Evolutionary conservation across 2,888 invertebrate genomes (phyloP).

Genomic region (Mamestra brassicae): DNA sequence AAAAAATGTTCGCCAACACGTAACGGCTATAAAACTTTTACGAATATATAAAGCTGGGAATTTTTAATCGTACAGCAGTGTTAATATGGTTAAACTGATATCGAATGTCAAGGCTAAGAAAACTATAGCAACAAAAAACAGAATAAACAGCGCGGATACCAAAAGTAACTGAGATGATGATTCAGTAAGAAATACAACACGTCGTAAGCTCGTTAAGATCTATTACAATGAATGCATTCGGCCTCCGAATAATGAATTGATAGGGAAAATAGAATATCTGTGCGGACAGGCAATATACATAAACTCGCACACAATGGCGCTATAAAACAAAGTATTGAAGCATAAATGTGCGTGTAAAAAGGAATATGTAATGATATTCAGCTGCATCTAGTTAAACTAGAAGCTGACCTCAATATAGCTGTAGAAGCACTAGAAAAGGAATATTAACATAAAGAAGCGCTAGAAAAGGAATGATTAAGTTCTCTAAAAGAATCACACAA

Average conservation of each 20-base stretch:
- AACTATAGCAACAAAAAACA: constrained; percentile 27
- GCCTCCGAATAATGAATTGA: constrained; percentile 35
- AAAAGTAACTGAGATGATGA: constrained; percentile 4
- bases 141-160: constrained; percentile 8
- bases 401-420: constrained; percentile 4
- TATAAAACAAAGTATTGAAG: not conserved
- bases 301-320: constrained; percentile 4
- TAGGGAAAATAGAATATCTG: constrained; percentile 46
- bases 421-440: constrained; percentile 2
- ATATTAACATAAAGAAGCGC: not conserved
- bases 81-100: constrained; percentile 35
- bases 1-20: constrained; percentile 34
- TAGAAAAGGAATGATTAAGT: constrained; percentile 8
- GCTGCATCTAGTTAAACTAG: constrained; percentile 22
- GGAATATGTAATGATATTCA: constrained; percentile 29
- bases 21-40: constrained; percentile 45
- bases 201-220: constrained; percentile 12
- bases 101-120: constrained; percentile 63
- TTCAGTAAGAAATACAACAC: constrained; percentile 15
- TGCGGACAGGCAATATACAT: not conserved
- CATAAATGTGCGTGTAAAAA: constrained; percentile 8
- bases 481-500: constrained; percentile 1
- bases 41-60: constrained; percentile 14
- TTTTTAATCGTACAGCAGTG: constrained; percentile 38
- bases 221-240: constrained; percentile 21